Conservation (phyloP, 2,113 vertebrate genomes). For the Periophthalmus modestus region DNA sequence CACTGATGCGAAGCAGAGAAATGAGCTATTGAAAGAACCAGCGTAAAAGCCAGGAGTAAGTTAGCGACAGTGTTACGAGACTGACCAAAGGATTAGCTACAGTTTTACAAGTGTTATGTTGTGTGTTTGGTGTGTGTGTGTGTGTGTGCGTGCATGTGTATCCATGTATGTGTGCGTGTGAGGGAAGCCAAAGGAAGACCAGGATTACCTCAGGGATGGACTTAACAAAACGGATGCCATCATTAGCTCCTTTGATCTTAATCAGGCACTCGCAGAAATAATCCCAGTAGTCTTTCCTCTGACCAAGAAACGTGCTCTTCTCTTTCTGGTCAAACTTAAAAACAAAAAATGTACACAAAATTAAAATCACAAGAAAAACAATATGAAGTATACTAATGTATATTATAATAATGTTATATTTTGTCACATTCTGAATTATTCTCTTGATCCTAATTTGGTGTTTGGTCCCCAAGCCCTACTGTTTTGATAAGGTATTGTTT, state of each 20-base stretch:
- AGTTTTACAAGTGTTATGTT: slow-evolving; percentile 21
- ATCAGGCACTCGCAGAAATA: slow-evolving; percentile 94
- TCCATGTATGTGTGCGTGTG: slow-evolving; percentile 30
- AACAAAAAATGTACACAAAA: background rate
- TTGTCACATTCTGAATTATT: no score
- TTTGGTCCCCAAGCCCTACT: background rate
- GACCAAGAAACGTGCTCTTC: slow-evolving; percentile 89
- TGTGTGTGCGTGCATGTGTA: slow-evolving; percentile 29
- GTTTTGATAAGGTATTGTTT: background rate
- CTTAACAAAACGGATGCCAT: slow-evolving; percentile 96
- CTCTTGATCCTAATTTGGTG: no score
- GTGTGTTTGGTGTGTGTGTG: slow-evolving; percentile 14
- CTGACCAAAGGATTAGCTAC: slow-evolving; percentile 44
- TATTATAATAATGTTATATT: no score
- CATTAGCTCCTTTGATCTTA: slow-evolving; percentile 93
- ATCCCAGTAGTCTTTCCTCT: slow-evolving; percentile 97
- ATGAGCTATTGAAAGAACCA: slow-evolving; percentile 5
- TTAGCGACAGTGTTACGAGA: slow-evolving; percentile 34
- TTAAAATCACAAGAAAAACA: background rate
- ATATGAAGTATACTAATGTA: no score
- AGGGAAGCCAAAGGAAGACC: slow-evolving; percentile 16
- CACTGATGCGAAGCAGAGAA: slow-evolving; percentile 25
- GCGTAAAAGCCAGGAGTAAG: slow-evolving; percentile 26
- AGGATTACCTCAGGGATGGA: slow-evolving; percentile 90
- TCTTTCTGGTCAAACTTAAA: slow-evolving; percentile 94